Evolutionary conservation across 1,140 invertebrate genomes (phyloP), one percentile per base, ranked within the genome.

Genomic region (Archegozetes longisetosus): DNA sequence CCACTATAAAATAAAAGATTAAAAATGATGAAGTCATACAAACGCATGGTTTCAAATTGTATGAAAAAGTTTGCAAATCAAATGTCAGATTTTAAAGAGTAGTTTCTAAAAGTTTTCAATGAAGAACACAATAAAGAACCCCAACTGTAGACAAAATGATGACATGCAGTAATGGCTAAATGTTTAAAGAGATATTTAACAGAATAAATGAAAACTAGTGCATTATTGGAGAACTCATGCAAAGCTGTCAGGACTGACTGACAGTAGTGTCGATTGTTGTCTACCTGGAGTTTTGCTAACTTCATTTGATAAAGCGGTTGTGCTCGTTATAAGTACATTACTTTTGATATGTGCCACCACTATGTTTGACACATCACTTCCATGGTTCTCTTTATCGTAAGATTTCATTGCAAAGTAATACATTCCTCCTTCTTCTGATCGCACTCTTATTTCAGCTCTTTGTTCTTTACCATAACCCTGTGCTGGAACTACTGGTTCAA

Each of bases 201-300:
- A n/a, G n/a, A n/a, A n/a, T n/a, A n/a, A n/a, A n/a, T n/a, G n/a
- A n/a, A n/a, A n/a, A n/a, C n/a, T n/a, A n/a, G n/a, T n/a, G n/a
- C n/a, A n/a, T n/a, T n/a, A n/a, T n/a, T n/a, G n/a, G n/a, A n/a
- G n/a, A n/a, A n/a, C n/a, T n/a, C n/a, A n/a, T n/a, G n/a, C n/a
- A n/a, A n/a, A n/a, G n/a, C n/a, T n/a, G n/a, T n/a, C n/a, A n/a
- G n/a, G n/a, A n/a, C n/a, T n/a, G n/a, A n/a, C n/a, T n/a, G n/a
- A n/a, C n/a, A n/a, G n/a, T n/a, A n/a, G n/a, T n/a, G n/a, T n/a
- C n/a, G n/a, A n/a, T n/a, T n/a, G n/a, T n/a, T n/a, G n/a, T n/a
- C n/a, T 58, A 58, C 57, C 57, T 58, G 57, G 47, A 22, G 27
- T n/a, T 50, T 28, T 49, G 47, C 57, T 58, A 58, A 49, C 47